Evolutionary conservation across 2,888 invertebrate genomes (phyloP).

Genomic region (Andrena fulva): DNA sequence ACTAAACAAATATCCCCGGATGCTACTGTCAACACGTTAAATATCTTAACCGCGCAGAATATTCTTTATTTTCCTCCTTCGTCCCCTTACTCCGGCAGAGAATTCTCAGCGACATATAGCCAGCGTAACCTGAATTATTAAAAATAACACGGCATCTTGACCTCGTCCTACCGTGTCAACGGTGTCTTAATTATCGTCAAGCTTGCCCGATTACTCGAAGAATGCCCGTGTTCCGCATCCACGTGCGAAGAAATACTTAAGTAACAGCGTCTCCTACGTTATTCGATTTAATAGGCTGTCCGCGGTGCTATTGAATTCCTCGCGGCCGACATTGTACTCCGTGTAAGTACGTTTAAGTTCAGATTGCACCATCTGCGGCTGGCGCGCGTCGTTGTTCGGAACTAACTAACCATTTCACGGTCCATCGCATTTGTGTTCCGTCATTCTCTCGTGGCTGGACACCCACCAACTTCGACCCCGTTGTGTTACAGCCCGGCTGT

Average conservation of each 20-base stretch:
- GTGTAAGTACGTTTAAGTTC: slow-evolving; percentile 57
- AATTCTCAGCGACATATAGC: too few relatives aligned
- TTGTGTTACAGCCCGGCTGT: slow-evolving; percentile 51
- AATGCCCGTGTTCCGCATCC: background rate
- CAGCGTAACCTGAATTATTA: too few relatives aligned
- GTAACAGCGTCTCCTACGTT: slow-evolving; percentile 17
- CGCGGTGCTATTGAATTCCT: slow-evolving; percentile 40
- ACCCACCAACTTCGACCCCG: slow-evolving; percentile 44
- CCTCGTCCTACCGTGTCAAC: background rate
- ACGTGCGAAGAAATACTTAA: background rate
- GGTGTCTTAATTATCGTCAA: background rate
- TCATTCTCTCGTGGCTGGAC: slow-evolving; percentile 54
- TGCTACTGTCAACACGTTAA: background rate
- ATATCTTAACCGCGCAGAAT: background rate
- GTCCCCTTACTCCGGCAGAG: too few relatives aligned
- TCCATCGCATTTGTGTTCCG: slow-evolving; percentile 50
- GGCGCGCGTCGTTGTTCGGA: slow-evolving; percentile 48
- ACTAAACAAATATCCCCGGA: background rate
- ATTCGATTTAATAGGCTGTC: slow-evolving; percentile 31
- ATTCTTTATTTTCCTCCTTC: too few relatives aligned
- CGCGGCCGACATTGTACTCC: slow-evolving; percentile 16
- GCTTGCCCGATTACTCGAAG: background rate
- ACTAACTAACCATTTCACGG: slow-evolving; percentile 58
- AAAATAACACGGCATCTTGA: too few relatives aligned
- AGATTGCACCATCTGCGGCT: slow-evolving; percentile 61